These are phyloP conservation scores for Drosophila formosana DNA, from an alignment of 2,888 invertebrate species.

Conservation along the genomic window DNA sequence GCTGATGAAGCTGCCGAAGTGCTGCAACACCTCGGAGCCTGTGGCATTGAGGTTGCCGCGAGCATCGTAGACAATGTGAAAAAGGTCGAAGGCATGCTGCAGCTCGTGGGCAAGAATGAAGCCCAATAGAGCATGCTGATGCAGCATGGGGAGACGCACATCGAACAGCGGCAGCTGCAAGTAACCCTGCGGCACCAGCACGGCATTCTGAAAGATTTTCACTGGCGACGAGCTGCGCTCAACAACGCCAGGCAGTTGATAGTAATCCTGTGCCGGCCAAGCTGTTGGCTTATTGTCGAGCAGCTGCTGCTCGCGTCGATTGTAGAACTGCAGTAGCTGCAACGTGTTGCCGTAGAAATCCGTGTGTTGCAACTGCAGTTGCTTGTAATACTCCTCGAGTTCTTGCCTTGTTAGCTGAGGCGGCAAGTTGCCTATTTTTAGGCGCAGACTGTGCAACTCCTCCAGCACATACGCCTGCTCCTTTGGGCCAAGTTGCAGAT, in stretches of 20 bases:
- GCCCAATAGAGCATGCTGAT: conserved; percentile 73
- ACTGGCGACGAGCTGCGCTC: conserved; percentile 75
- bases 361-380: conserved; percentile 43
- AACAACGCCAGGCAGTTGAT: conserved; percentile 59
- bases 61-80: conserved; percentile 75
- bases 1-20: conserved; percentile 63
- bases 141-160: conserved; percentile 46
- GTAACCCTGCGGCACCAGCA: conserved; percentile 75
- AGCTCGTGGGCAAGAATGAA: conserved; percentile 79
- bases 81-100: conserved; percentile 77
- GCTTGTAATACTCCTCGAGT: conserved; percentile 53
- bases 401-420: conserved; percentile 29
- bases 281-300: conserved; percentile 44
- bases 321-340: conserved; percentile 62
- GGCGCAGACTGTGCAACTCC: conserved; percentile 61
- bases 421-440: conserved; percentile 78
- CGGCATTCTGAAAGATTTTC: conserved; percentile 77
- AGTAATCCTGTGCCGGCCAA: conserved; percentile 46
- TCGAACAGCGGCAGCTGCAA: conserved; percentile 73
- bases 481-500: conserved; percentile 47
- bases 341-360: conserved; percentile 73
- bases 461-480: conserved; percentile 64
- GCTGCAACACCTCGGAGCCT: conserved; percentile 63
- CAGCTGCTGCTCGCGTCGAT: conserved; percentile 46
- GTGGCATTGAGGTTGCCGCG: conserved; percentile 66